Percentiles rank a stretch among this genome's conserved stretches.
Conservation (phyloP, 2,888 invertebrate genomes). For the Poecilobothrus nobilitatus region DNA sequence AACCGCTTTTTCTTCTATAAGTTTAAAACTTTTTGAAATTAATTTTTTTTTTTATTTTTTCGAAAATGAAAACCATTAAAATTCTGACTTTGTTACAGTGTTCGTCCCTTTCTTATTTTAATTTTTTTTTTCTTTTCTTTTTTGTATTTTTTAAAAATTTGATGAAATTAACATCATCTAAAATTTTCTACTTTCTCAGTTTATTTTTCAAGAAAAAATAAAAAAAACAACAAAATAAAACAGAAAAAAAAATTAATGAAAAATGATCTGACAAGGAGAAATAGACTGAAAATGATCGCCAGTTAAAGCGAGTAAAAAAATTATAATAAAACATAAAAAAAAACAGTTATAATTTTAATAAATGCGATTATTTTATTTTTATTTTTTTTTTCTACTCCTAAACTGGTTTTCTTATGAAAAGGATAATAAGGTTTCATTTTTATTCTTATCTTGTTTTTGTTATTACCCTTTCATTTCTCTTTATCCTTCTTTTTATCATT, state of each 20-base stretch:
- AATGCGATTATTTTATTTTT: neutral
- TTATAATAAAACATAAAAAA: neutral
- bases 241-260: neutral
- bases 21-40: no score
- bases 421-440: neutral
- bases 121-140: neutral
- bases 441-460: neutral
- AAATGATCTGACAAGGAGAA: conserved; percentile 4
- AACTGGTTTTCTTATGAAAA: neutral
- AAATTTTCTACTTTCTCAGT: neutral
- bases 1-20: no score
- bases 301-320: neutral
- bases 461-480: neutral
- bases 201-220: no score
- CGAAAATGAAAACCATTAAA: neutral
- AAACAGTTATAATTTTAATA: neutral
- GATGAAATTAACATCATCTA: neutral
- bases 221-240: neutral
- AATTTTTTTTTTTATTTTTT: neutral
- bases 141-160: neutral
- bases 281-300: conserved; percentile 4
- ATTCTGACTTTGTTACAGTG: neutral
- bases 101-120: neutral
- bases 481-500: neutral
- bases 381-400: neutral